These are phyloP conservation scores for Catocala nupta DNA, from an alignment of 2,888 invertebrate genomes.

Conservation along the genomic window DNA sequence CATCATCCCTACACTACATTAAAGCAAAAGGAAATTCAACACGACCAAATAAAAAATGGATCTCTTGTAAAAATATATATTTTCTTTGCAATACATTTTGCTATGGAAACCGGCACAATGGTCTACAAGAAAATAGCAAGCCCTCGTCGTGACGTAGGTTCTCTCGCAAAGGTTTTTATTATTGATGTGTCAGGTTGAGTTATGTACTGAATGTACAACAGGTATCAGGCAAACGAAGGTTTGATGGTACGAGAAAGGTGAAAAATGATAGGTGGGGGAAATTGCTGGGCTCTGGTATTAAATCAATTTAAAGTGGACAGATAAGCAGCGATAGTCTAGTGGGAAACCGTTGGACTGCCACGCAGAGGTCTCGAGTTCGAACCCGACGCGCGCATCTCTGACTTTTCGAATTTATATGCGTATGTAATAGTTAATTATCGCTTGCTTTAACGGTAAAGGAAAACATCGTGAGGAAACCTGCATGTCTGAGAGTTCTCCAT, in stretches of 20 bases:
- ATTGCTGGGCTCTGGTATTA: slow-evolving; percentile 14
- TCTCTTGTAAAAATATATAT: slow-evolving; percentile 44
- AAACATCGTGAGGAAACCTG: too few relatives aligned
- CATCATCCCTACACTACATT: too few relatives aligned
- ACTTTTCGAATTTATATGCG: too few relatives aligned
- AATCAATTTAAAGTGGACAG: slow-evolving; percentile 6
- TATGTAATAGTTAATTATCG: too few relatives aligned
- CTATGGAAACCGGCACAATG: slow-evolving; percentile 42
- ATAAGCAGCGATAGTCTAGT: too few relatives aligned
- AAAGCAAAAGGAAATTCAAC: slow-evolving; percentile 7
- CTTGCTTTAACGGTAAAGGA: too few relatives aligned
- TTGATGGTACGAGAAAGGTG: slow-evolving; percentile 33
- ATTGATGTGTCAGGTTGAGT: slow-evolving; percentile 57
- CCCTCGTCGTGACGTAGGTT: slow-evolving; percentile 52
- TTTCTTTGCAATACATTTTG: slow-evolving; percentile 39
- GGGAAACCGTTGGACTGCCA: too few relatives aligned
- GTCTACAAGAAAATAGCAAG: slow-evolving; percentile 49
- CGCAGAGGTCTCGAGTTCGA: too few relatives aligned
- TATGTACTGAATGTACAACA: slow-evolving; percentile 43
- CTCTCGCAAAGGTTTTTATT: slow-evolving; percentile 50
- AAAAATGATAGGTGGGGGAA: slow-evolving; percentile 21
- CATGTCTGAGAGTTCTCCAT: too few relatives aligned
- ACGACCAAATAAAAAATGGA: slow-evolving; percentile 20
- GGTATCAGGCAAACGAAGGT: slow-evolving; percentile 49
- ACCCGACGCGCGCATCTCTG: too few relatives aligned